These are phyloP conservation scores for Trichonephila inaurata DNA, from an alignment of 1,140 invertebrate genomes.

Conservation along the genomic window DNA sequence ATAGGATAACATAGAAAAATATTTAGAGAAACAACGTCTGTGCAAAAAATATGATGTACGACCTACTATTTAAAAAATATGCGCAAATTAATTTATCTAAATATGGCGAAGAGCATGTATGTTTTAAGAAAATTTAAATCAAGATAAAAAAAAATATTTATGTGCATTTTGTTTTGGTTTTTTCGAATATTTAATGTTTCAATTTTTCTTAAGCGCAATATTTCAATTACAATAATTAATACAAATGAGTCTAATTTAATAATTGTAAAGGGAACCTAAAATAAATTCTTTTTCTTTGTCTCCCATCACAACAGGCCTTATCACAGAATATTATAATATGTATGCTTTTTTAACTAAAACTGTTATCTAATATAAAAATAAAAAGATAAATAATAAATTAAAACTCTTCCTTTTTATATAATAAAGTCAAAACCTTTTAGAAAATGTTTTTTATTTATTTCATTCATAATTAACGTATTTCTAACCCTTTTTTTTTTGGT, in stretches of 20 bases:
- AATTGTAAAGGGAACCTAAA: background rate
- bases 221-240: constrained; percentile 9
- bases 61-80: background rate
- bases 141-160: background rate
- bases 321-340: no score
- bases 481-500: no score
- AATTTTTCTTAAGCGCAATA: background rate
- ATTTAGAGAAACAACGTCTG: background rate
- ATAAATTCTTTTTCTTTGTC: no score
- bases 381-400: no score
- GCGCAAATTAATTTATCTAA: background rate
- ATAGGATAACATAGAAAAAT: background rate
- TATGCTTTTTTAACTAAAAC: no score
- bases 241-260: constrained; percentile 2
- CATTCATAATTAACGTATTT: no score
- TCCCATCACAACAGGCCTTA: no score
- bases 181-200: background rate
- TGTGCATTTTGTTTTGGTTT: background rate
- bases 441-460: no score
- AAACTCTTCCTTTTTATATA: no score
- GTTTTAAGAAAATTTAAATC: constrained; percentile 1
- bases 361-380: no score
- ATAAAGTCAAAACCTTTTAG: no score
- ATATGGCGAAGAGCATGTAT: background rate
- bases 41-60: background rate